Evolutionary conservation across 2,888 invertebrate genomes (phyloP), one percentile per base, ranked within the genome.

Genomic region (Busseola fusca): DNA sequence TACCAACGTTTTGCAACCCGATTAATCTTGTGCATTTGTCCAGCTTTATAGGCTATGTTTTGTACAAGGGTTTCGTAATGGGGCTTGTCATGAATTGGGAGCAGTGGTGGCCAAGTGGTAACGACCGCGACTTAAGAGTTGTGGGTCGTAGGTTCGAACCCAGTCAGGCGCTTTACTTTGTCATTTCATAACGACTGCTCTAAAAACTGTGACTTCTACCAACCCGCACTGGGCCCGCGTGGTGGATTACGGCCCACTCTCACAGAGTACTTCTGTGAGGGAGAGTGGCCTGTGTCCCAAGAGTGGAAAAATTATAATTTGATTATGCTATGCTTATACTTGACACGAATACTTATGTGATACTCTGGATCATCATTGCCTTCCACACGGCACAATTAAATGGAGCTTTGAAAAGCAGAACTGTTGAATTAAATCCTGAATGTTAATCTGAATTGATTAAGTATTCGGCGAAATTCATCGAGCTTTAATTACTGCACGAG

Each of bases 11-110:
- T 27, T 27, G 64, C 69, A 78, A 82, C 50, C 72, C 30, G 52
- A 72, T 70, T 69, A 48, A 72, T 65, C 45, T 67, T 64, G 58
- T 72, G 42, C 45, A 71, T 84, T 57, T 71, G 58, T 54, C 56
- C 56, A 57, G 48, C n/a, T 69, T 75, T 73, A 63, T 59, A 52
- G 59, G 34, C 25, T 52, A 30, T 65, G 42, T 69, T 72, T 72
- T 76, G 67, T 65, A 42, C 48, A 42, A 34, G 42, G 40, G 57
- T 37, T 57, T 66, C 14, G 62, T 79, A 69, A 76, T 82, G 45
- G 9, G 42, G 54, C 37, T 65, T 40, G 69, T 45, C 5, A 9
- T 27, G 42, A 45, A 27, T 45, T 9, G 9, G 21, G 3, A 48
- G 21, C 48, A 48, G 9, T 7, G 45, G 18, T 45, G 45, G 18